Conservation (phyloP, 2,888 invertebrate species). For the Lumbricus terrestris region DNA sequence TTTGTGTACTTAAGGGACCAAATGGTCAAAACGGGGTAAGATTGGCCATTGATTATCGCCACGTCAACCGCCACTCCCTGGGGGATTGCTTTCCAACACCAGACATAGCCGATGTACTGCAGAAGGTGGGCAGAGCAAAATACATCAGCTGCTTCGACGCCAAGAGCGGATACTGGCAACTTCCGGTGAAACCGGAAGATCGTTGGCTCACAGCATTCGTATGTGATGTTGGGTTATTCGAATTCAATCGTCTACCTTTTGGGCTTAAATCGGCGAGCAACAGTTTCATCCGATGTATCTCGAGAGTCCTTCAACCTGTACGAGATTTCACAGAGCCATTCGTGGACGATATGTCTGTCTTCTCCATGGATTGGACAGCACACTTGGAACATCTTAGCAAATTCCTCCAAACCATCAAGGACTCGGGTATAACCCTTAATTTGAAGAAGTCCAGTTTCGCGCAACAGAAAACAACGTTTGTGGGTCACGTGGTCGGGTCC, state of each 20-base stretch:
- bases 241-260: background rate
- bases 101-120: background rate
- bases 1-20: background rate
- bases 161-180: constrained; percentile 7
- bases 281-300: background rate
- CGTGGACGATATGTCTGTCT: no score
- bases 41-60: constrained; percentile 1
- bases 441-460: no score
- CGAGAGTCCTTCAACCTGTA: background rate
- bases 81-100: background rate
- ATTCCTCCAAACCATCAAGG: no score
- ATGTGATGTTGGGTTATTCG: background rate
- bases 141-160: constrained; percentile 19
- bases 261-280: background rate
- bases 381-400: no score
- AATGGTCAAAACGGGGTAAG: background rate
- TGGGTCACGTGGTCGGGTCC: no score
- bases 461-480: no score
- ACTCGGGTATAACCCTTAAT: no score
- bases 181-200: background rate
- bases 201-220: background rate
- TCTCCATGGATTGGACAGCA: no score
- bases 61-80: background rate
- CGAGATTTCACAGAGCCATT: constrained; percentile 8
- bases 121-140: background rate